Base-by-base conservation (phyloP, 2,888 invertebrate species). In the Troglohyphantes excavatus region DNA sequence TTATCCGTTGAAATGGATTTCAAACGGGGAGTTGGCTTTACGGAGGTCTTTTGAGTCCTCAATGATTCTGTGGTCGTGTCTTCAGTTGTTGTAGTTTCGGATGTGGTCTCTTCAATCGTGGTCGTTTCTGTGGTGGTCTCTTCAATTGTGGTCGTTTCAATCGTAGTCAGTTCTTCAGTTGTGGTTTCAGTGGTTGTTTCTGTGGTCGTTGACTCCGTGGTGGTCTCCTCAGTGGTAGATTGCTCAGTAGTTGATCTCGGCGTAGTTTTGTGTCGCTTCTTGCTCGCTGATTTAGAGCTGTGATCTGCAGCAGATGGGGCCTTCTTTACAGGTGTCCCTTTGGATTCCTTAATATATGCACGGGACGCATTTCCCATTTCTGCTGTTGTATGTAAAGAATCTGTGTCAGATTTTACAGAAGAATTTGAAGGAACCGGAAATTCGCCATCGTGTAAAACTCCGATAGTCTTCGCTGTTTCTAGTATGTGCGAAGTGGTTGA, bases 121-220 rank as follows among this genome's bases (percentile, higher is more conserved):
- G 63, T 33, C 33, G 76, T 78, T 17, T 13, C n/a, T 3, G 61
- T 33, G 0, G 19, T 23, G 0, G 76, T 78, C 11, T 61, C 19
- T 78, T 78, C 78, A 3, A 21, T 21, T 0, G 70, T 73, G 11
- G 73, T 73, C 2, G 26, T 39, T 26, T 19, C 43, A 26, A 46
- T 53, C 17, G 26, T 53, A 7, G 11, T 26, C 21, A 33, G n/a
- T 33, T 27, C 9, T 23, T 70, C 70, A 2, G 43, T 70, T 21
- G 70, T 43, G 2, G 70, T 70, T 9, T n/a, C 33, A 9, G 29
- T 39, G 23, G 29, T 67, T 21, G 72, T 72, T 13, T 39, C 43
- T 9, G 13, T 13, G 13, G 72, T 72, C 11, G 72, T 72, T 23
- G 11, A 9, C n/a, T 68, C 67, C 33, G 67, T 68, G 1, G 75